phyloP scores from a whole-genome alignment of 2,113 vertebrate species.

The Uropsilus gracilis region DNA sequence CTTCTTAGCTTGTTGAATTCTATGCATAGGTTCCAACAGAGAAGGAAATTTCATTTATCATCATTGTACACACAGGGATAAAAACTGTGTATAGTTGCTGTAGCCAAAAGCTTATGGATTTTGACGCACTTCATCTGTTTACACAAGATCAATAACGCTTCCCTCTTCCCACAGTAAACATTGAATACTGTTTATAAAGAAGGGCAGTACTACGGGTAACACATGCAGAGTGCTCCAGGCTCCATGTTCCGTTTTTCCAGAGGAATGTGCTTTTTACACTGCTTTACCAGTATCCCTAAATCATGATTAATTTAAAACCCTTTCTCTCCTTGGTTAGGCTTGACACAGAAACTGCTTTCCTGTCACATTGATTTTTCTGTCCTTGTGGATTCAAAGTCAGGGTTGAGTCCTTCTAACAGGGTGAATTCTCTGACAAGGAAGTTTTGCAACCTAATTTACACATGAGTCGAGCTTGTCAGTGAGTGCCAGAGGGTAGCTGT shows the following conservation, averaged over 20 bases:
- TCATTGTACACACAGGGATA: not conserved
- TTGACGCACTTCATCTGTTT: slow-evolving; percentile 76
- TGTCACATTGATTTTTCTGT: slow-evolving; percentile 78
- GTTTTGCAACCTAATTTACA: slow-evolving; percentile 85
- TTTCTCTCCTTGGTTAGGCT: slow-evolving; percentile 58
- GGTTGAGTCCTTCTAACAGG: slow-evolving; percentile 73
- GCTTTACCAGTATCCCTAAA: slow-evolving; percentile 35
- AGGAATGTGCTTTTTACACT: slow-evolving; percentile 51
- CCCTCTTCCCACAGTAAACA: slow-evolving; percentile 76
- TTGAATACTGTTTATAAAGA: slow-evolving; percentile 73
- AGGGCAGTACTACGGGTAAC: slow-evolving; percentile 55
- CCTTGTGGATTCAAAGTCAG: slow-evolving; percentile 64
- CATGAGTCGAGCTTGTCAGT: slow-evolving; percentile 70
- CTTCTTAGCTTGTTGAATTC: not conserved
- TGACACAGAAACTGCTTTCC: slow-evolving; percentile 72
- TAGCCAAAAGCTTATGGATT: slow-evolving; percentile 66
- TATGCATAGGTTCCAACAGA: not conserved
- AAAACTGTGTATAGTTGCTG: slow-evolving; percentile 41
- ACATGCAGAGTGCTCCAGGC: not conserved
- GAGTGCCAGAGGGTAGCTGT: slow-evolving; percentile 72
- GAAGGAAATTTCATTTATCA: slow-evolving; percentile 36
- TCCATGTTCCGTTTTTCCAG: not conserved
- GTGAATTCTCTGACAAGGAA: slow-evolving; percentile 81
- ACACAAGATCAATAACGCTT: slow-evolving; percentile 70
- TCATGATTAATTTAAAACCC: slow-evolving; percentile 66